Percentiles rank a stretch among this genome's conserved stretches.
phyloP scores from a whole-genome alignment of 1,140 invertebrate species.

The Himalopsyche phryganea region DNA sequence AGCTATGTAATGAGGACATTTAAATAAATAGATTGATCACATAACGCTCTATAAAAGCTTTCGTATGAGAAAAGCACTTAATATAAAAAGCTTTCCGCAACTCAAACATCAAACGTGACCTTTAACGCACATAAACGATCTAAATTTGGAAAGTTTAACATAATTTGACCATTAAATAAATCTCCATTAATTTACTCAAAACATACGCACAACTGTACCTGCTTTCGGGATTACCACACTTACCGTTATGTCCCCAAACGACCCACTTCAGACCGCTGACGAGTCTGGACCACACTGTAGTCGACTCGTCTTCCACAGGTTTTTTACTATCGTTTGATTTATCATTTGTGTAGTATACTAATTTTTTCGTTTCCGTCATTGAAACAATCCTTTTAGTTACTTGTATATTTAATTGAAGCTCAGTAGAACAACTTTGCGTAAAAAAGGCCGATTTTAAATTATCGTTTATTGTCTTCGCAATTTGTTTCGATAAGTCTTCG shows the following conservation, averaged over 20 bases:
- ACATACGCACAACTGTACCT: not conserved
- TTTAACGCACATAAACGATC: not conserved
- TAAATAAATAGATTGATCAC: too few relatives aligned
- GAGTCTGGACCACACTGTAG: conserved; percentile 31
- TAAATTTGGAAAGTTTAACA: not conserved
- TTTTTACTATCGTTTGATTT: not conserved
- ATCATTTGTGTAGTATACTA: not conserved
- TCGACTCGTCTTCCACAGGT: conserved; percentile 24
- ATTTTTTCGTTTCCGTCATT: conserved; percentile 24
- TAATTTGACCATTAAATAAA: not conserved
- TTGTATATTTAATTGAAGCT: conserved; percentile 51
- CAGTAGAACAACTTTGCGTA: conserved; percentile 44
- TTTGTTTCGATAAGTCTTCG: conserved; percentile 35
- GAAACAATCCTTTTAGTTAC: conserved; percentile 48
- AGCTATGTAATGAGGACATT: too few relatives aligned
- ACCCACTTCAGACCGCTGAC: conserved; percentile 30
- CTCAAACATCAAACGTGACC: not conserved
- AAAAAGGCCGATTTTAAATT: conserved; percentile 42
- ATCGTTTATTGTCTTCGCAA: conserved; percentile 46
- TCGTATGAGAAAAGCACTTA: too few relatives aligned
- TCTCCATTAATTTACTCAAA: not conserved
- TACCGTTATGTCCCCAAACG: conserved; percentile 19
- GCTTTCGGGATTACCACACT: not conserved
- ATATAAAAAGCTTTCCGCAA: too few relatives aligned
- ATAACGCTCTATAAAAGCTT: too few relatives aligned